Evolutionary conservation across 2,797 vertebrate species (phyloP), one percentile per base, ranked within the genome.

Genomic region (Macropus fuliginosus): DNA sequence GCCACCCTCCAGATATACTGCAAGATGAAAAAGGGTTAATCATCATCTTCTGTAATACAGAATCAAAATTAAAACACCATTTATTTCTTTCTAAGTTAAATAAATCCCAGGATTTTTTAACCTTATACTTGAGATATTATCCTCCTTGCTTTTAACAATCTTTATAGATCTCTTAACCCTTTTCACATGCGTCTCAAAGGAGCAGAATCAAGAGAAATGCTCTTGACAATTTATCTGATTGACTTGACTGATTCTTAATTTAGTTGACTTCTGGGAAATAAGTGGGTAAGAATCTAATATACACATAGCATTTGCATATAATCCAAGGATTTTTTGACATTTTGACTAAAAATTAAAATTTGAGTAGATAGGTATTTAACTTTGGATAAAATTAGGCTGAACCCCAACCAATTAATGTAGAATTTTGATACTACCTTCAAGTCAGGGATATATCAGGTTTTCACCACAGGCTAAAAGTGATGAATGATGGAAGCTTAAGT

Each of bases 271-370:
- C 91, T 91, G 54, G 24, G 87, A 56, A 54, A 93, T 24, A n/a
- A 90, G 10, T 90, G 40, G 52, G 11, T 54, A 57, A 91, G 46
- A 62, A 54, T 56, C 66, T 87, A 95, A 97, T 40, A 90, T 24
- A 55, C 40, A 55, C 29, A 0, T 74, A 50, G 89, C 90, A 90
- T 46, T 95, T n/a, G 40, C 0, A 1, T 56, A 4, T 46, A 10
- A 29, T 3, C 46, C 24, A 12, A 90, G 55, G 62, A 59, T 93
- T 56, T 93, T 89, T 93, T 56, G 34, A 46, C 9, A 4, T 31
- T 40, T 14, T n/a, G 13, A 81, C 1, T 55, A 9, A n/a, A 87
- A 91, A 90, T 52, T 90, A 34, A 89, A 66, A 34, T 40, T 92
- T 28, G 40, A 57, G 21, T 9, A 31, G 81, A 92, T 9, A 52